Evolutionary conservation across 2,888 invertebrate genomes (phyloP), one percentile per base, ranked within the genome.

Genomic region (Parapristionchus giblindavisi): DNA sequence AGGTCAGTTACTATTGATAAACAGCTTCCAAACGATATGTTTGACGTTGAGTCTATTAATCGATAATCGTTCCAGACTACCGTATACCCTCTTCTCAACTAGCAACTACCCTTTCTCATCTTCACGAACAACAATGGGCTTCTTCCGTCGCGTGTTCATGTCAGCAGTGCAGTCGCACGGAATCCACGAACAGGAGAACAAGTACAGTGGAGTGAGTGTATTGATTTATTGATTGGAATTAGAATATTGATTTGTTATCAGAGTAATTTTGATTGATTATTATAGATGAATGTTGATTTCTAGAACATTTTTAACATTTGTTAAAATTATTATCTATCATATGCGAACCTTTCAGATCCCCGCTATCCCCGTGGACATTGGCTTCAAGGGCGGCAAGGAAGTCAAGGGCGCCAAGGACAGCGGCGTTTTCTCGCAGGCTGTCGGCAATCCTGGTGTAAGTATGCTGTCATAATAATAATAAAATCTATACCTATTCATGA

Each of bases 281-380:
- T n/a, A n/a, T n/a, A n/a, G n/a, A n/a, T n/a, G n/a, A n/a, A n/a
- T n/a, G n/a, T n/a, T n/a, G n/a, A n/a, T n/a, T n/a, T n/a, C n/a
- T n/a, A n/a, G n/a, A n/a, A n/a, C n/a, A n/a, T n/a, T n/a, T n/a
- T n/a, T n/a, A n/a, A n/a, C n/a, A n/a, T n/a, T n/a, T n/a, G n/a
- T n/a, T n/a, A n/a, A n/a, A n/a, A n/a, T n/a, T n/a, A n/a, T n/a
- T n/a, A n/a, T n/a, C n/a, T n/a, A n/a, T n/a, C n/a, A n/a, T n/a
- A n/a, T 60, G 3, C 34, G 14, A 32, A 24, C 17, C 36, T 63
- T 78, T 48, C 75, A 81, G 81, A 79, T 84, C 38, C 85, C 85
- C 11, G 80, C 80, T 6, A 84, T 85, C 56, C 84, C 85, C 29
- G 71, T 79, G 1, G 85, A 85, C 76, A 85, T 85, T 58, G 85